Evolutionary conservation across 2,888 invertebrate species (phyloP), one percentile per base, ranked within the genome.

Genomic region (Poecilus cupreus): DNA sequence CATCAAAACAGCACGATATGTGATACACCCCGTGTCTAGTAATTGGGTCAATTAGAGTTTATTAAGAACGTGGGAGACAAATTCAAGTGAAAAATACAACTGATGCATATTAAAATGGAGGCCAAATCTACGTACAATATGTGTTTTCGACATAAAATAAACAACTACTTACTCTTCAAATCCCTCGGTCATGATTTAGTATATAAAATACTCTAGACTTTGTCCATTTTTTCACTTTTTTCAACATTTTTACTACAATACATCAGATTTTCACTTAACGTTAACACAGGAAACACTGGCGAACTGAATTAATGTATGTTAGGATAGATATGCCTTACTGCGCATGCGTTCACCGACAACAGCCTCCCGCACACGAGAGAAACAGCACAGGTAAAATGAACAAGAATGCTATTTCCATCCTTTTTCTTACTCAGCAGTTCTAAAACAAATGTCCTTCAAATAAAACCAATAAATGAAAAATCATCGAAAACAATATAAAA

Each of bases 121-220:
- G 87, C 86, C 86, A 86, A 86, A 86, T 84, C 83, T 84, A 85
- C 83, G 84, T 84, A 84, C 83, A 84, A 83, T 83, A 82, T 83
- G 83, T 83, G 84, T 83, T 83, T 83, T 83, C 82, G 81, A 43
- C 78, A 82, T 82, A 83, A 84, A 88, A 86, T 87, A 86, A 84
- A 85, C 86, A 86, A 87, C 83, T 89, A 94, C 95, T 95, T 92
- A 96, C 96, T 95, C 95, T 93, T 96, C 96, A 94, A 93, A 94
- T 93, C 94, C 93, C 93, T 95, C 96, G 94, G 95, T 95, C 96
- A 96, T 96, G 95, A 91, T 95, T 95, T 91, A 94, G 94, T 91
- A 93, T 93, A 92, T 92, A 92, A 92, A 94, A 94, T 93, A 93
- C 93, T 93, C 94, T 95, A 95, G 93, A 94, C 93, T 92, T 93